Conservation (phyloP, 2,888 invertebrate genomes). For the Eudasyphora cyanicolor region DNA sequence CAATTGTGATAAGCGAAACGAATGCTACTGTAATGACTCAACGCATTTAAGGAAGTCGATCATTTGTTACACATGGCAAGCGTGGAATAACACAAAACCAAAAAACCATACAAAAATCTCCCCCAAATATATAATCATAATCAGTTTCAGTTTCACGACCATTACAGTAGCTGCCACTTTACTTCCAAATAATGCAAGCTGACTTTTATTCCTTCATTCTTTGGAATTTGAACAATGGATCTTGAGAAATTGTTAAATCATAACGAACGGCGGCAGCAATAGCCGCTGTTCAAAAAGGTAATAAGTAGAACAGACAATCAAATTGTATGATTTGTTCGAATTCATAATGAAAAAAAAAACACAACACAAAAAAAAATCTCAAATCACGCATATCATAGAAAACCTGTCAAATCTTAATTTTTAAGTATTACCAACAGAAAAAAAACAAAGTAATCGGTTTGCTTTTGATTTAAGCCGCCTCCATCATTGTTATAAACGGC, state of each 20-base stretch:
- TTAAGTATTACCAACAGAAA: not conserved
- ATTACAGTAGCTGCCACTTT: conserved; percentile 53
- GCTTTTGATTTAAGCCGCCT: conserved; percentile 11
- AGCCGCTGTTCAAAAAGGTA: not conserved
- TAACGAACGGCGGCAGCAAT: not conserved
- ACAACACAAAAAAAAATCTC: not conserved
- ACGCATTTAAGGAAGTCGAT: conserved; percentile 25
- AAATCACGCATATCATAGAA: conserved; percentile 44
- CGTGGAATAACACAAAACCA: not conserved
- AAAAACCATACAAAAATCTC: not conserved
- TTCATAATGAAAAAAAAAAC: too few relatives aligned
- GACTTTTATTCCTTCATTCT: not conserved
- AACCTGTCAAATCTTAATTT: conserved; percentile 56
- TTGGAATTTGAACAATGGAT: not conserved
- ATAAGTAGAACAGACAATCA: conserved; percentile 16
- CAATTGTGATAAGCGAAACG: conserved; percentile 21
- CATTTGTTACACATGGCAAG: conserved; percentile 27
- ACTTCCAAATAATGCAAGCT: conserved; percentile 32
- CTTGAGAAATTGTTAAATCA: conserved; percentile 19
- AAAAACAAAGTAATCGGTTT: not conserved
- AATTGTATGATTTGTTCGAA: conserved; percentile 10
- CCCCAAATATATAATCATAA: not conserved
- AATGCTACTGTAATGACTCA: conserved; percentile 50
- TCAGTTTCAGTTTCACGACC: conserved; percentile 26
- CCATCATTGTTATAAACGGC: conserved; percentile 13